Base-by-base conservation (phyloP, 2,888 invertebrate genomes). In the Ypsolopha sequella region DNA sequence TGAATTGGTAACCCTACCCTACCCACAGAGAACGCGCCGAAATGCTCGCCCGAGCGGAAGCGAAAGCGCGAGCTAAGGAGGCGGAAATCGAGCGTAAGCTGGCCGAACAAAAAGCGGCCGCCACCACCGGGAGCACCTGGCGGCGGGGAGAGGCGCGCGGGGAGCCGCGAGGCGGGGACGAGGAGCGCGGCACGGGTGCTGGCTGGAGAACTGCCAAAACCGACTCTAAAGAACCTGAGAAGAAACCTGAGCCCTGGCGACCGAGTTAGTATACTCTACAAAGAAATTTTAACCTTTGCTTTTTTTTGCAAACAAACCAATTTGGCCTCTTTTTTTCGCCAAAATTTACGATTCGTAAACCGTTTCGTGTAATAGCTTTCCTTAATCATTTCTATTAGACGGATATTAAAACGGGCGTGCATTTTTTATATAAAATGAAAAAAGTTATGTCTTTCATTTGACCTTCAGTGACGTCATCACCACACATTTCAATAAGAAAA, bases 11-110 rank as follows among this genome's bases (percentile, higher is more conserved):
- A n/a, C n/a, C n/a, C n/a, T n/a, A n/a, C n/a, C n/a, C n/a, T n/a
- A n/a, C n/a, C n/a, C n/a, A n/a, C 73, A 91, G 85, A 70, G 93
- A 89, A 71, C 90, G 89, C 69, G 78, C 89, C 58, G 92, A 92
- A 54, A 90, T 90, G 82, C 68, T 91, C 43, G 91, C 92, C 39
- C 88, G 90, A 48, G 84, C 87, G 0, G 90, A 91, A 6, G 91
- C 91, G 11, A 91, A 90, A 58, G 89, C 88, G 1, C 87, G 91
- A 41, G 91, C 90, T 11, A 91, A 90, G 60, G 93, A 94, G 54
- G 93, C 92, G 7, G 93, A 93, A 58, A 88, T 92, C 0, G 91
- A 91, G 48, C 88, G 90, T 4, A 91, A 89, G 60, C 73, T 91
- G 10, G 82, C 86, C 46, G 76, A 77, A 43, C 74, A 85, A 63